phyloP scores from a whole-genome alignment of 1,140 invertebrate species.

The Fopius arisanus region DNA sequence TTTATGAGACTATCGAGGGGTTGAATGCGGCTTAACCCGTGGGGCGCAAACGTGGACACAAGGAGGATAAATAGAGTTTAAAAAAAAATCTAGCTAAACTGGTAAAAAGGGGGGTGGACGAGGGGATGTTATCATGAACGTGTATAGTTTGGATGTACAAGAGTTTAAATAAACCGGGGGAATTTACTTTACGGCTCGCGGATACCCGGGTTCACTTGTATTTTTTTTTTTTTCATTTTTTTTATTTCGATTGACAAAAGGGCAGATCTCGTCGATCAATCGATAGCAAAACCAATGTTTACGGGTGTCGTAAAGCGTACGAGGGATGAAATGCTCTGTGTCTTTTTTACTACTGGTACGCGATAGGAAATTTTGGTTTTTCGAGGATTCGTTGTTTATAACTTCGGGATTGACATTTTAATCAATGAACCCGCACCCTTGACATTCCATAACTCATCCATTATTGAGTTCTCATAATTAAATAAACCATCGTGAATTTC shows the following conservation, averaged over 20 bases:
- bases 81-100: not conserved
- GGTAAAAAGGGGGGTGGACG: not conserved
- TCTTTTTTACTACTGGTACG: not conserved
- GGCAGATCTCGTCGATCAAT: not conserved
- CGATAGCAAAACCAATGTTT: slow-evolving; percentile 18
- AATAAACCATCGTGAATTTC: too few relatives aligned
- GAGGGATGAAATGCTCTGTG: not conserved
- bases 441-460: too few relatives aligned
- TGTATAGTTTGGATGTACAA: not conserved
- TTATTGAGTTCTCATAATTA: too few relatives aligned
- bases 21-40: not conserved
- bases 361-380: not conserved
- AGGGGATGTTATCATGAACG: not conserved
- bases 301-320: not conserved
- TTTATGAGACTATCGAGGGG: not conserved
- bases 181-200: not conserved
- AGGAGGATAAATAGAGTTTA: not conserved
- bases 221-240: not conserved
- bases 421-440: too few relatives aligned
- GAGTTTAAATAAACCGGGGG: not conserved
- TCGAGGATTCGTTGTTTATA: not conserved
- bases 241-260: too few relatives aligned
- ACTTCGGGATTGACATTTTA: too few relatives aligned
- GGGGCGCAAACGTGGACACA: not conserved
- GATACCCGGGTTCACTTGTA: not conserved